phyloP scores from a whole-genome alignment of 92 coral and sea anemone genomes.

The Heteractis magnifica region DNA sequence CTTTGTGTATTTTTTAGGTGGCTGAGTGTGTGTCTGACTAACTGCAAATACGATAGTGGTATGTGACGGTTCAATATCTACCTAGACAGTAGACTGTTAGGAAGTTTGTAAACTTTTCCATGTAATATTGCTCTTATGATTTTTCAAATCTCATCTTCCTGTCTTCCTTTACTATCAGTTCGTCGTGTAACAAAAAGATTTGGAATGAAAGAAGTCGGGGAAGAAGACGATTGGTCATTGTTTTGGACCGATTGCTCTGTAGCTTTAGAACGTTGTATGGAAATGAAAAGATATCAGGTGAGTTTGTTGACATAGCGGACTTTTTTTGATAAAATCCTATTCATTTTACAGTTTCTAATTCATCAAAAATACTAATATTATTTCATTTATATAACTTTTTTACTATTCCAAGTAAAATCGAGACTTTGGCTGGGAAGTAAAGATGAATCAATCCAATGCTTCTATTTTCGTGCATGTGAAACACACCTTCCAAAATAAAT shows the following conservation, averaged over 20 bases:
- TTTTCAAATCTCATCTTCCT: not conserved
- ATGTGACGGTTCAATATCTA: conserved; percentile 34
- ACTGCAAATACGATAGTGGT: conserved; percentile 98
- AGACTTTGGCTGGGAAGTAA: not conserved
- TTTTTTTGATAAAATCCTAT: not conserved
- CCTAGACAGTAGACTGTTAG: not conserved
- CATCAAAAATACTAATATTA: not conserved
- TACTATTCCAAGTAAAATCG: not conserved
- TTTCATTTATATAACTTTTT: not conserved
- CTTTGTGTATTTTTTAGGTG: conserved; percentile 57
- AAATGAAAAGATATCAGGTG: conserved; percentile 97
- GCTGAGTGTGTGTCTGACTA: conserved; percentile 83
- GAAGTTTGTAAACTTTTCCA: conserved; percentile 2
- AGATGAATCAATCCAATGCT: not conserved
- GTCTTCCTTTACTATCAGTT: conserved; percentile 42
- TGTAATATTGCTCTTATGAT: not conserved
- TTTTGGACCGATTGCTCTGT: conserved; percentile 96
- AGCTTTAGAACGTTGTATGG: conserved; percentile 97
- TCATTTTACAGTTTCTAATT: not conserved
- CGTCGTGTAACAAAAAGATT: conserved; percentile 91
- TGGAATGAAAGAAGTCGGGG: conserved; percentile 98
- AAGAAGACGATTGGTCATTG: conserved; percentile 97
- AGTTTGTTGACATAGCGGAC: conserved; percentile 18
- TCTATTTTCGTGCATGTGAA: not conserved
- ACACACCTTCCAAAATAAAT: not conserved